These are phyloP conservation scores for Pholis gunnellus DNA, from an alignment of 2,113 vertebrate species.

Conservation along the genomic window DNA sequence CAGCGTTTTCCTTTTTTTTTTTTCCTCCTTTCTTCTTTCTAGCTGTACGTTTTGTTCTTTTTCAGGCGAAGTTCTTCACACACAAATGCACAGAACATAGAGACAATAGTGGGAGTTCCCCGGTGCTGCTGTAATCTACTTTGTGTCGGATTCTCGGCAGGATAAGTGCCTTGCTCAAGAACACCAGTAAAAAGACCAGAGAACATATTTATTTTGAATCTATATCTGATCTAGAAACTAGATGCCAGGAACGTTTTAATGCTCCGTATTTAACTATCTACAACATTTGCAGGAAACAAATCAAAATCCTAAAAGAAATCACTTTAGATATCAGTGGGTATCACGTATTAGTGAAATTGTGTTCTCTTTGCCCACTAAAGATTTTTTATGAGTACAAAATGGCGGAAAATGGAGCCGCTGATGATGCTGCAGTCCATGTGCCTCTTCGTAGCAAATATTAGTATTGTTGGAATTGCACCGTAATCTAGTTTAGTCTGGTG, in stretches of 20 bases:
- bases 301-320: background rate
- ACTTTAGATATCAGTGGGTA: constrained; percentile 1
- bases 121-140: background rate
- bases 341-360: background rate
- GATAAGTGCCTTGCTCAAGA: background rate
- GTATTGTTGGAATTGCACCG: constrained; percentile 58
- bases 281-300: constrained; percentile 3
- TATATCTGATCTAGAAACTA: constrained; percentile 2
- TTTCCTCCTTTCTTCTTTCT: background rate
- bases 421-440: constrained; percentile 41
- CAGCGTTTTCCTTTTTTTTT: background rate
- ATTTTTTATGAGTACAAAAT: constrained; percentile 47
- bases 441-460: constrained; percentile 68
- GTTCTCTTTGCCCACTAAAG: constrained; percentile 24
- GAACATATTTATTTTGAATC: background rate
- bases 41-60: constrained; percentile 54
- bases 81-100: constrained; percentile 36
- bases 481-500: constrained; percentile 63
- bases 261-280: background rate
- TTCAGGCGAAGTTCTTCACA: constrained; percentile 27
- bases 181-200: background rate
- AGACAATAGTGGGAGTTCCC: constrained; percentile 37
- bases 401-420: constrained; percentile 49
- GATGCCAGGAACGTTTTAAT: background rate
- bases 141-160: background rate